Conservation (phyloP, 2,888 invertebrate genomes). For the Conomelus anceps region DNA sequence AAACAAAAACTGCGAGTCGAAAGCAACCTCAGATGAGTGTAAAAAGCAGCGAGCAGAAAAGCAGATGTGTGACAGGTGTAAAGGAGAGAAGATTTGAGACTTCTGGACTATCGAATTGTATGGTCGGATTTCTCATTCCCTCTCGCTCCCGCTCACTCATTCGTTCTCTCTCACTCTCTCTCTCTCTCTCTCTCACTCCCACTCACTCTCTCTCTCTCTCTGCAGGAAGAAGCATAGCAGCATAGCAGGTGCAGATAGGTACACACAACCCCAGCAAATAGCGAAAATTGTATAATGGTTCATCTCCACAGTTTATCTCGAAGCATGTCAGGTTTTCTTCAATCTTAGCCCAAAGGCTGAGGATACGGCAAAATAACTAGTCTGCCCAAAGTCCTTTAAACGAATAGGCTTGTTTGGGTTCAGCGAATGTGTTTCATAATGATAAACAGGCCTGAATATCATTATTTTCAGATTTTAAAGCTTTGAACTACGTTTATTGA, state of each 20-base stretch:
- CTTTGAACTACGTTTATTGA: no score
- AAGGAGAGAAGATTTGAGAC: background rate
- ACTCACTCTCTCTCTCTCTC: no score
- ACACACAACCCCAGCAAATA: background rate
- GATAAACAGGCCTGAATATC: no score
- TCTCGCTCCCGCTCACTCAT: no score
- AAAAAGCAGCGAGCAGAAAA: background rate
- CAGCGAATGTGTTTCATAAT: no score
- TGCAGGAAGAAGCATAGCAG: background rate
- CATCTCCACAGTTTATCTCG: background rate
- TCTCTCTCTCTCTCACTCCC: background rate
- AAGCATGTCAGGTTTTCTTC: background rate
- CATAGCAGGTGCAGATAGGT: background rate
- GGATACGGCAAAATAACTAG: no score
- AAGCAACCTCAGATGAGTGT: background rate
- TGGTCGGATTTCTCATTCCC: background rate
- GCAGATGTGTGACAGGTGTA: background rate
- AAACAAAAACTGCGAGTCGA: background rate
- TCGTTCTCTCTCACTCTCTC: background rate
- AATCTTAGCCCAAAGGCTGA: background rate
- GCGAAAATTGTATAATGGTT: background rate
- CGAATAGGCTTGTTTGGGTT: no score
- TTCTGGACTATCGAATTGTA: background rate
- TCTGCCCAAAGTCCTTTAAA: no score
- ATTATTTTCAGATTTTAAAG: no score